Base-by-base conservation (phyloP, 2,888 invertebrate species). In the Carpatolechia fugitivella region DNA sequence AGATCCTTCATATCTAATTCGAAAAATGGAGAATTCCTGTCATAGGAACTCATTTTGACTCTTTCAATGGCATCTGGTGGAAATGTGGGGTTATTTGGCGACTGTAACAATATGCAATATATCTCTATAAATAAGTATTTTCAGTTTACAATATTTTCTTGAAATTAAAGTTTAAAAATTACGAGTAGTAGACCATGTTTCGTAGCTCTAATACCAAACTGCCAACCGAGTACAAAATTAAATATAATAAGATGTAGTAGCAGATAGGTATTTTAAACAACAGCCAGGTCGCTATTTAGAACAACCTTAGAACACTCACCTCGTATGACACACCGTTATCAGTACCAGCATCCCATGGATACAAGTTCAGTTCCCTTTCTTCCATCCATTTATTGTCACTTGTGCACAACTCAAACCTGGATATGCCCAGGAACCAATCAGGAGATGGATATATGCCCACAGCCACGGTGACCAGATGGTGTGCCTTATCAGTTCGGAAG, bases 401-500 rank as follows among this genome's bases (percentile, higher is more conserved):
- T 52, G 95, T 92, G 68, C 99, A 99, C 3, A 99, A 89, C 76
- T 99, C 96, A 52, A 98, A 89, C 1, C 96, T 94, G 41, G 94
- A 96, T 0, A 99, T 94, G 1, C 99, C 99, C 3, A 98, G 94
- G 54, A 98, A 96, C 99, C 99, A 99, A 82, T 99, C 99, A 0
- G 99, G 99, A 1, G 98, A 87, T 0, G 89, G 89, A 51, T 73
- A 68, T 1, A 89, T 24, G 0, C 74, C 85, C 1, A 87, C 69
- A 0, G 74, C 84, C 1, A 78, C 80, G 0, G 85, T 79, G 38
- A 89, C 63, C 0, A 89, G 61, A 40, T 89, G 89, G 56, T 87
- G 75, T 0, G 63, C 67, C 60, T 79, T 83, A 41, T 89, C 82
- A 0, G 75, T 77, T 10, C 89, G 80, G 54, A 87, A 80, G 60